Evolutionary conservation across 2,113 vertebrate species (phyloP), one percentile per base, ranked within the genome.

Genomic region (Elgaria multicarinata): DNA sequence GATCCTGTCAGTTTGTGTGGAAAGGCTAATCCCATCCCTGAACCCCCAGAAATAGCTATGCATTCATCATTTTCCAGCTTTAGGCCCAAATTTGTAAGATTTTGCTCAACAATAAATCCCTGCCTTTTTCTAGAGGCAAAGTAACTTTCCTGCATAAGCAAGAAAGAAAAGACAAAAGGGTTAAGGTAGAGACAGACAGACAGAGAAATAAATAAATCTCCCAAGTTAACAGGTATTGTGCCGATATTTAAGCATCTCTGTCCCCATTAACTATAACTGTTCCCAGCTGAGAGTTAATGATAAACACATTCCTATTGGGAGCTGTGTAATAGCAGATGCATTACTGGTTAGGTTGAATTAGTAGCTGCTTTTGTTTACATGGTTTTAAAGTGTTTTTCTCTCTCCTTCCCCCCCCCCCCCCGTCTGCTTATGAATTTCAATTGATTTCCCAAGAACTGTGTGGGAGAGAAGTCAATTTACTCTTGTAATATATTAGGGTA

Each of bases 221-320:
- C 50, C 5, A 28, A 79, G 39, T 39, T 44, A 67, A 69, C 74
- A 66, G 46, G 74, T 67, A 18, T 50, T 50, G 58, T 14, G 33
- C 31, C 44, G 9, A 18, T 50, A 1, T 71, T 74, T 62, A 31
- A 75, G 36, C 31, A 31, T 75, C 42, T 46, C 44, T 50, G 36
- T 28, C 69, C 67, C 75, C 26, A 83, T 66, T 83, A 66, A 83
- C 16, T 46, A 36, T 46, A 83, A 89, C 71, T 50, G 39, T 71
- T 46, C 87, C 80, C 36, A 81, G 55, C 80, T 83, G 87, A 89
- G 87, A 76, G 80, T 83, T 83, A 83, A 66, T 89, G 71, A 64
- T 76, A 83, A 66, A 50, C 42, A 83, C 81, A 28, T 83, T 50
- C 55, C n/a, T 42, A 50, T 46, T 69, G 72, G 64, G 86, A 53